These are phyloP conservation scores for Himantopus leucocephalus DNA, from an alignment of 2,113 vertebrate genomes.

Conservation along the genomic window DNA sequence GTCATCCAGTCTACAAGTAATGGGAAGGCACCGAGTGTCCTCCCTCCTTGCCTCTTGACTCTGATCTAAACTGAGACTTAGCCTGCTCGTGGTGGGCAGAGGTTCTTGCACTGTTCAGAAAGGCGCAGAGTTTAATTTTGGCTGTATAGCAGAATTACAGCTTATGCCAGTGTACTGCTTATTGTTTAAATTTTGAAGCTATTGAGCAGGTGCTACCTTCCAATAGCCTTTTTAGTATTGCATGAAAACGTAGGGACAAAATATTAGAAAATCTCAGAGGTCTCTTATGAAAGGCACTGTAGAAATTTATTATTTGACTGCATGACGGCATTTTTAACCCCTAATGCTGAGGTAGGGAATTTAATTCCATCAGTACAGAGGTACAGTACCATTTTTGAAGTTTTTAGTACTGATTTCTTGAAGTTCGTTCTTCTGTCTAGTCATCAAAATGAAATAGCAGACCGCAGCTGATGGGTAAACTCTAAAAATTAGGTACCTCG, in stretches of 20 bases:
- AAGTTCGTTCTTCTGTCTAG: background rate
- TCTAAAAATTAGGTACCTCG: background rate
- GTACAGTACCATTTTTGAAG: background rate
- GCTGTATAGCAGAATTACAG: background rate
- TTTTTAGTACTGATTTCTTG: background rate
- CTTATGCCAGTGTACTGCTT: background rate
- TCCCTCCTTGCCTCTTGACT: background rate
- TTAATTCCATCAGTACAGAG: background rate
- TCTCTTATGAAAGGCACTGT: background rate
- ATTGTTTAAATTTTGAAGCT: background rate
- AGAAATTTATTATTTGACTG: background rate
- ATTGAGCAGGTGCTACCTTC: background rate
- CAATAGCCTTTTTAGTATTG: background rate
- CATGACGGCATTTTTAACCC: background rate
- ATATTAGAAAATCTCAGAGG: background rate
- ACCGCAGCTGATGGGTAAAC: background rate
- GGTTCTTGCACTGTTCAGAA: background rate
- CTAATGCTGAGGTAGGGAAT: background rate
- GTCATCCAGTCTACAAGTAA: accelerated
- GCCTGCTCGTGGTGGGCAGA: background rate
- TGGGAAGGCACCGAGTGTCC: background rate
- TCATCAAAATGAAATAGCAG: background rate
- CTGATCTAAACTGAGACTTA: background rate
- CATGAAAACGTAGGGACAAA: background rate
- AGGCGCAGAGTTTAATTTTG: background rate